Evolutionary conservation across 2,113 vertebrate species (phyloP).

Genomic region (Ailuropoda melanoleuca): DNA sequence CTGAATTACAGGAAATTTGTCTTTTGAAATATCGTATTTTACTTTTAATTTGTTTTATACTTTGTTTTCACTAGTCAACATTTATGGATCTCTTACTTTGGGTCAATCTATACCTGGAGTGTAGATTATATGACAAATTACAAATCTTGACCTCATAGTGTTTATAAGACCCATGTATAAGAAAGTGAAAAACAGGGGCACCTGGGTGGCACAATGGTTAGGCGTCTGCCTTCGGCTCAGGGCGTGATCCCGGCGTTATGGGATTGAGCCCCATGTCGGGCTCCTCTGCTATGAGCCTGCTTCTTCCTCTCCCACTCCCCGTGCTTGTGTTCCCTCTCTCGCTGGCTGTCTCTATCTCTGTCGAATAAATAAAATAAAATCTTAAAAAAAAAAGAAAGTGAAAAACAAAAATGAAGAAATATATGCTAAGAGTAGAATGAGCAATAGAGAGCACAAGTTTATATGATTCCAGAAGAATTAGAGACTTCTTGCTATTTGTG

Average conservation of each 20-base stretch:
- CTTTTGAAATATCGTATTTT: neutral
- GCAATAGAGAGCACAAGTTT: neutral
- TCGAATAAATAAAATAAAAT: no score
- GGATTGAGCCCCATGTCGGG: no score
- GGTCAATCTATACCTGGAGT: neutral
- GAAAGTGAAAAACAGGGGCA: neutral
- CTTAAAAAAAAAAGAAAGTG: no score
- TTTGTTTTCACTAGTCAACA: neutral
- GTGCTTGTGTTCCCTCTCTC: no score
- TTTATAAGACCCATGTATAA: neutral
- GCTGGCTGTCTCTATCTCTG: no score
- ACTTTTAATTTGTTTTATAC: neutral
- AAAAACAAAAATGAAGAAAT: neutral
- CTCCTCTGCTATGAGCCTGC: no score
- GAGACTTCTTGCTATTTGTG: neutral
- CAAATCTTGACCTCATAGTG: neutral
- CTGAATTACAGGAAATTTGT: neutral
- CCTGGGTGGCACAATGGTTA: no score
- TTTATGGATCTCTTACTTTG: neutral
- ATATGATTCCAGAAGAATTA: neutral
- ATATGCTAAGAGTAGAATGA: neutral
- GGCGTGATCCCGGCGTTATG: no score
- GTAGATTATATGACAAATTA: neutral
- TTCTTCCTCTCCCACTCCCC: no score
- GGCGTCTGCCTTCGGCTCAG: no score